Conservation (phyloP, 2,797 vertebrate species). For the Streptopelia turtur region DNA sequence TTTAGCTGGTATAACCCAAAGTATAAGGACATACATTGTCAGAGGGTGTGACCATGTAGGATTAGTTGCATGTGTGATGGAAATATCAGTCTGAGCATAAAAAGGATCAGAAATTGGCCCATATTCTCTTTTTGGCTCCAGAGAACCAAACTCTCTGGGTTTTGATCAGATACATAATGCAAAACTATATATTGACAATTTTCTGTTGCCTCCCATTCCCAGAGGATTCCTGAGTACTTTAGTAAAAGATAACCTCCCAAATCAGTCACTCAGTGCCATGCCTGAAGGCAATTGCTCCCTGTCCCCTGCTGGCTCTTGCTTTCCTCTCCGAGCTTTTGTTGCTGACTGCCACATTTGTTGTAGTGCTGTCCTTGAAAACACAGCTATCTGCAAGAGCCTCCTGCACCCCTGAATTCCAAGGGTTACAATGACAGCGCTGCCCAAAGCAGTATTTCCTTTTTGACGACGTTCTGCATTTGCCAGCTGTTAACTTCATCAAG, state of each 20-base stretch:
- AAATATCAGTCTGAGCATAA: conserved; percentile 10
- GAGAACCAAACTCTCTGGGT: background rate
- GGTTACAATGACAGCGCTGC: conserved; percentile 39
- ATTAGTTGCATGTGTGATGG: background rate
- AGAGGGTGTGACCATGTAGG: background rate
- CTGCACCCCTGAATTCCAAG: conserved; percentile 51
- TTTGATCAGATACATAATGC: background rate
- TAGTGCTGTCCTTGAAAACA: background rate
- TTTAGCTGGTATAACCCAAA: background rate
- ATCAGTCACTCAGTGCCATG: background rate
- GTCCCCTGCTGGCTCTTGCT: background rate
- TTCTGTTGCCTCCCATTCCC: background rate
- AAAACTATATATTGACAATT: background rate
- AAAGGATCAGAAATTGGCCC: background rate
- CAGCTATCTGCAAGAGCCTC: background rate
- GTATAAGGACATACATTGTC: background rate
- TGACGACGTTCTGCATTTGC: background rate
- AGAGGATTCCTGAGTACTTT: background rate
- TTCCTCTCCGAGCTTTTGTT: conserved; percentile 20
- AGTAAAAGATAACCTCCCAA: background rate
- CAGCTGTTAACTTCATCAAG: conserved; percentile 72
- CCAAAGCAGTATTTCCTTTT: conserved; percentile 51
- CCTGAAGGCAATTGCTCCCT: background rate
- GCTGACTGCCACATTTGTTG: background rate
- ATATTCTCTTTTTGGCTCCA: background rate